Evolutionary conservation across 2,888 invertebrate genomes (phyloP), one percentile per base, ranked within the genome.

Genomic region (Agonopterix arenella): DNA sequence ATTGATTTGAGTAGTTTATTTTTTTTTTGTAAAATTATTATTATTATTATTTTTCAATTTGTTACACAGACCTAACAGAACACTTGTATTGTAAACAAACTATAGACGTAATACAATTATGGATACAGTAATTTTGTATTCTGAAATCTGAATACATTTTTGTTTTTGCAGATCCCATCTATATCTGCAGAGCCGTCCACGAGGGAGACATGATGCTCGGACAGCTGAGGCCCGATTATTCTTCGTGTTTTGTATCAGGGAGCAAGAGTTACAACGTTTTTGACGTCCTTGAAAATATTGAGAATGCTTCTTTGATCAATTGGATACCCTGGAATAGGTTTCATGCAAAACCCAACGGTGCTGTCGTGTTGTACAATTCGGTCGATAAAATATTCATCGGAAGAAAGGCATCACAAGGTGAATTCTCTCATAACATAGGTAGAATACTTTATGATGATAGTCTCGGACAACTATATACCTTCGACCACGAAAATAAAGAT

Each of bases 301-400:
- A 95, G 62, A 92, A 93, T 58, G 93, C 95, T 52, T 95, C 94
- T 1, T 90, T 94, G 51, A 89, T 96, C 44, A 91, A 90, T 55
- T 97, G 97, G 96, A 90, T 90, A 44, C 80, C 90, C n/a, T 95
- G 96, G 93, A 89, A 90, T 57, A 93, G 93, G 73, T 95, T 92
- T 70, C 79, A 79, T 60, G 89, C 89, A 1, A 90, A 92, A 53
- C 93, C 94, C 0, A 90, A 90, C 52, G 96, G 96, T 5, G 92
- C 93, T 9, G 93, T 96, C 4, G 88, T 91, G 1, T 91, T 91
- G 5, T 92, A 84, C 55, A 76, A 80, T 8, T 76, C 85, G 7
- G 70, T 64, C 36, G 81, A 82, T 64, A 79, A 80, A 0, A 73
- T 80, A 46, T 84, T 86, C 54, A 74, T 89, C 50, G 88, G 88